phyloP scores from a whole-genome alignment of 53 echinoderm and acorn worm genomes.

The Zoroaster sp. region DNA sequence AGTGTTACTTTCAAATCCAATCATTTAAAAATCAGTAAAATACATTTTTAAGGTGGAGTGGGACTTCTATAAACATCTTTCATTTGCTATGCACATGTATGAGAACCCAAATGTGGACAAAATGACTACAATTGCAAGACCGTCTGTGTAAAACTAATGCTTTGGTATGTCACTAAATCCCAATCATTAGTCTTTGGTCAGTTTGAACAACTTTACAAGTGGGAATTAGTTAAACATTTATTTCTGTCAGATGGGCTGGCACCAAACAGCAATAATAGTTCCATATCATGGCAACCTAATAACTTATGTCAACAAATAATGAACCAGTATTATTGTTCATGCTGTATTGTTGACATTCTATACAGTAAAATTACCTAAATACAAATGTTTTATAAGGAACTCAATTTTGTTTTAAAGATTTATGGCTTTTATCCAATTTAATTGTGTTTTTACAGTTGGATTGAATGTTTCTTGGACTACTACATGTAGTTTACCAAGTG shows the following conservation, averaged over 20 bases:
- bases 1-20: too few species aligned
- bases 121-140: too few species aligned
- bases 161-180: neutral
- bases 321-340: neutral
- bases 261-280: constrained; percentile 15
- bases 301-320: constrained; percentile 32
- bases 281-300: constrained; percentile 22
- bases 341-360: neutral
- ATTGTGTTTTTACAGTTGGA: neutral
- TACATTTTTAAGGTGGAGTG: too few species aligned
- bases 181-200: neutral
- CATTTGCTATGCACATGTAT: too few species aligned
- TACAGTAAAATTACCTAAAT: neutral
- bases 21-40: too few species aligned
- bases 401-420: neutral
- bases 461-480: neutral
- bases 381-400: neutral
- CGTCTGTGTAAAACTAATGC: too few species aligned
- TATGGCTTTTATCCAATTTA: neutral
- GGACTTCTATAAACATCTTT: too few species aligned
- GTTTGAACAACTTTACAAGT: neutral
- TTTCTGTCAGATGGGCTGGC: neutral
- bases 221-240: constrained; percentile 10
- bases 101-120: too few species aligned
- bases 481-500: too few species aligned